Conservation (phyloP, 2,797 vertebrate genomes). For the Gallinago stenura region DNA sequence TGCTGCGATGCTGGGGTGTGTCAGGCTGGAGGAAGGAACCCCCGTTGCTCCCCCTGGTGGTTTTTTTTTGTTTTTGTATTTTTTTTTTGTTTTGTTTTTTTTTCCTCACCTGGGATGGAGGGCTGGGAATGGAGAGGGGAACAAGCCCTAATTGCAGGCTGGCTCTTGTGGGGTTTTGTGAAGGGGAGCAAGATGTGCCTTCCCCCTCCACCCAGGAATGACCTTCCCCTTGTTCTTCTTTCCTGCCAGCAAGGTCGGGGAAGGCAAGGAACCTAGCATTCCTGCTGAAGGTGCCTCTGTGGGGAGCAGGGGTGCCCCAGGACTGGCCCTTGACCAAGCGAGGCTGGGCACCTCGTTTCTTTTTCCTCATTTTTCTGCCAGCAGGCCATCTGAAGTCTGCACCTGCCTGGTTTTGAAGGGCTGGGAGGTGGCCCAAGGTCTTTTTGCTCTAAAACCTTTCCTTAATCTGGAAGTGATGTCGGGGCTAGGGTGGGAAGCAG, state of each 20-base stretch:
- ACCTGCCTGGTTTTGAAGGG: neutral
- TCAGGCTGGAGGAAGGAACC: no score
- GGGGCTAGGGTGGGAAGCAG: neutral
- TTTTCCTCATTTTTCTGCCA: neutral
- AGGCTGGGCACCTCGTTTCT: neutral
- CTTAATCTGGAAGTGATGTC: neutral
- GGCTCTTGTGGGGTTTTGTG: neutral
- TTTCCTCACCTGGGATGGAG: neutral
- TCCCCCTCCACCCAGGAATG: rapidly evolving
- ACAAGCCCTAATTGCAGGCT: rapidly evolving
- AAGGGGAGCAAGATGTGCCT: rapidly evolving
- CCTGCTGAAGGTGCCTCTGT: neutral
- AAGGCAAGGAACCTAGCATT: neutral
- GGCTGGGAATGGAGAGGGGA: neutral
- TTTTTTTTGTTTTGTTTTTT: neutral
- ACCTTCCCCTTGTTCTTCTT: neutral
- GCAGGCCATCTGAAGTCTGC: rapidly evolving
- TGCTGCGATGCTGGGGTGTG: rapidly evolving
- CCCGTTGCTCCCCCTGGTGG: neutral
- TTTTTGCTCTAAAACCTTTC: no score
- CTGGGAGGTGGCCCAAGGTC: rapidly evolving
- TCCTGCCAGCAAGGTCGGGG: neutral
- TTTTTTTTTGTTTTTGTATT: no score
- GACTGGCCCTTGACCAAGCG: rapidly evolving
- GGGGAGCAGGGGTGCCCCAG: neutral